Evolutionary conservation across 2,797 vertebrate species (phyloP), one percentile per base, ranked within the genome.

Genomic region (Chrosomus eos): DNA sequence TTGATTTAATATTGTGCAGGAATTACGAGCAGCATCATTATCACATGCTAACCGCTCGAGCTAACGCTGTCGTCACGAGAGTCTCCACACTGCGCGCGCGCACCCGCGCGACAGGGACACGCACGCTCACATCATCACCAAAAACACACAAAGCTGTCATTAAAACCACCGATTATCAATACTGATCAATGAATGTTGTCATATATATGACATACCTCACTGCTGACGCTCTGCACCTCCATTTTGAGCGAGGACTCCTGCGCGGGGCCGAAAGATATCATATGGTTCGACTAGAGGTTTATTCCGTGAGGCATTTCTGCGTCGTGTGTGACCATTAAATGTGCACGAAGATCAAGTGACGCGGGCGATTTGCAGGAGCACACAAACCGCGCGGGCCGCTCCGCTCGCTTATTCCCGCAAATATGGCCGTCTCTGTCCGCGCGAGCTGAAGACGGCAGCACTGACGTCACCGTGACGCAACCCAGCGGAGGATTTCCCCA

Each of bases 191-290:
- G 8, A 36, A 53, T 1, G 79, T 28, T 67, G 23, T 80, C 28
- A 36, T 67, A 4, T 51, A 36, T 19, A 51, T 55, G 58, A 92
- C 95, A 93, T 93, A 95, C 95, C 94, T 96, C 95, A 83, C 92
- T 92, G 88, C 93, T 93, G 87, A 95, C 94, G 93, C 93, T 95
- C 92, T 94, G 96, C 94, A 96, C 95, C 94, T 98, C 97, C 97
- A 98, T 97, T 95, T 96, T 96, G 95, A 95, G 94, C 95, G 96
- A 95, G 85, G 81, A 86, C 86, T 88, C 80, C 80, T 74, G 62
- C 77, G 88, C 80, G 85, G 85, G 91, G 94, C 92, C 92, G 87
- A 95, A 96, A 91, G 96, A 96, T 95, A 97, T 96, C 96, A 93
- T 96, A 38, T 31, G 82, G 81, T 94, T 89, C 40, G 91, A 89